These are phyloP conservation scores for Apoda limacodes DNA, from an alignment of 2,888 invertebrate genomes.

Conservation along the genomic window DNA sequence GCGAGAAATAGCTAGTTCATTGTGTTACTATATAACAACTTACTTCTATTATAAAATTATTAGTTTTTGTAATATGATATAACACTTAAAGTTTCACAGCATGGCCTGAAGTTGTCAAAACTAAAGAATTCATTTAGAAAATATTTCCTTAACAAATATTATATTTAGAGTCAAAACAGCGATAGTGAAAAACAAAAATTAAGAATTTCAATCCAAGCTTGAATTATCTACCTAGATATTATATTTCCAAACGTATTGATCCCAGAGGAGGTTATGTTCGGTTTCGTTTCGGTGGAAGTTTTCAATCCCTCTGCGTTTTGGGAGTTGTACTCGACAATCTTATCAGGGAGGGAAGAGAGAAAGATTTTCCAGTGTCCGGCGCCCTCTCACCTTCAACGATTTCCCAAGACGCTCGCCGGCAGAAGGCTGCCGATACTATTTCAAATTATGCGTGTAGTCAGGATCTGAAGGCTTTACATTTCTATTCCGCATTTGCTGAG, in stretches of 20 bases:
- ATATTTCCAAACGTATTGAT: conserved; percentile 66
- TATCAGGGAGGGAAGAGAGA: conserved; percentile 53
- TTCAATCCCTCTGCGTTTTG: conserved; percentile 66
- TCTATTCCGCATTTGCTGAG: conserved; percentile 25
- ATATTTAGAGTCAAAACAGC: conserved; percentile 10
- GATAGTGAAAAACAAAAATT: conserved; percentile 12
- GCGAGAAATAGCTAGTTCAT: too few species aligned
- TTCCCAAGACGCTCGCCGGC: conserved; percentile 47
- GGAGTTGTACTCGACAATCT: conserved; percentile 69
- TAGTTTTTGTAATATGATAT: too few species aligned
- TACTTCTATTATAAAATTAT: too few species aligned
- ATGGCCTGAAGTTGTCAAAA: neutral
- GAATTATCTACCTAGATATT: conserved; percentile 56
- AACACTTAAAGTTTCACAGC: too few species aligned
- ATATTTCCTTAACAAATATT: conserved; percentile 10
- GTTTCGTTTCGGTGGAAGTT: conserved; percentile 63
- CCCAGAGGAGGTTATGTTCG: conserved; percentile 57
- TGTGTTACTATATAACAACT: too few species aligned
- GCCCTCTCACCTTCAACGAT: conserved; percentile 59
- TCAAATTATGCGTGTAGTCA: conserved; percentile 55
- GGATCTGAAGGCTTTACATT: conserved; percentile 42
- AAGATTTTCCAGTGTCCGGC: conserved; percentile 64
- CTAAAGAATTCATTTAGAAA: conserved; percentile 2
- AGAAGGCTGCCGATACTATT: conserved; percentile 50
- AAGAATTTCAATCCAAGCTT: too few species aligned